phyloP scores from a whole-genome alignment of 2,888 invertebrate species.

The Tetramorium bicarinatum region DNA sequence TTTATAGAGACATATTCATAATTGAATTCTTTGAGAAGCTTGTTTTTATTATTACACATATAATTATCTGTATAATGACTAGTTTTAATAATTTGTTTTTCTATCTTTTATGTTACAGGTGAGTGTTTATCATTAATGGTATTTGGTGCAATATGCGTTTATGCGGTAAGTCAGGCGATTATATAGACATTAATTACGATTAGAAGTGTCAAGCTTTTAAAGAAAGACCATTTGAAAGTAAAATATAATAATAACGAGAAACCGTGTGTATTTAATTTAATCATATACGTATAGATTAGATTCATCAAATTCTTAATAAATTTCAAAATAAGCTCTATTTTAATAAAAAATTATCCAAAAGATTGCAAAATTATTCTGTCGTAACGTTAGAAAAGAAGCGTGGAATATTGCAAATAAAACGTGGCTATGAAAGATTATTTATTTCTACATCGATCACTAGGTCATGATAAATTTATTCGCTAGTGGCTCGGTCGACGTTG shows the following conservation, averaged over 20 bases:
- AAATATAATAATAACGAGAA: background rate
- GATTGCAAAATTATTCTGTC: background rate
- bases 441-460: slow-evolving; percentile 81
- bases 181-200: slow-evolving; percentile 76
- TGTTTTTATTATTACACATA: background rate
- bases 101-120: slow-evolving; percentile 76
- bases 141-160: slow-evolving; percentile 63
- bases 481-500: slow-evolving; percentile 43
- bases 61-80: background rate
- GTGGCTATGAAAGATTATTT: slow-evolving; percentile 77
- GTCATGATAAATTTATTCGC: slow-evolving; percentile 71
- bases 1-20: background rate
- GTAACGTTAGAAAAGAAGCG: background rate
- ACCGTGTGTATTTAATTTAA: background rate
- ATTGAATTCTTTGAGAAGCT: background rate
- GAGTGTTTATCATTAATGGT: slow-evolving; percentile 67
- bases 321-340: background rate
- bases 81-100: slow-evolving; percentile 58
- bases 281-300: background rate
- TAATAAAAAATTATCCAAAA: background rate
- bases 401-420: slow-evolving; percentile 11
- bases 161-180: slow-evolving; percentile 74
- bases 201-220: slow-evolving; percentile 75
- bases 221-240: background rate
- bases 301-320: background rate